Conservation (phyloP, 2,797 vertebrate species). For the Serranus cabrilla region DNA sequence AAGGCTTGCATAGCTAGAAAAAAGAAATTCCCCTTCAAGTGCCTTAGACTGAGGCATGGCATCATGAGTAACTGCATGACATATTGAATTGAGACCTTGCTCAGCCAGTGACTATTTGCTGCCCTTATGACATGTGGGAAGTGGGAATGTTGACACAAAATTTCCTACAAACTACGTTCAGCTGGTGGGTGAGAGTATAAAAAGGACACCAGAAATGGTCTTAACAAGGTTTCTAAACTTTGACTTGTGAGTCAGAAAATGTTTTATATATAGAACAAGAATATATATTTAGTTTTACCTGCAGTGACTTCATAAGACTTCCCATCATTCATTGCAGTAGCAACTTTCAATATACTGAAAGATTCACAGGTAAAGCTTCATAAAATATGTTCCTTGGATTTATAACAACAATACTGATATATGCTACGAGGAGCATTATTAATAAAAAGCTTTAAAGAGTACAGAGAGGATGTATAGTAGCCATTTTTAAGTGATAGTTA, state of each 20-base stretch:
- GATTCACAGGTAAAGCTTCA: no score
- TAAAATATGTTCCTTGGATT: no score
- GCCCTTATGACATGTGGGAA: conserved; percentile 20
- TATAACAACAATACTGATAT: no score
- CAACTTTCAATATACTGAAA: not conserved
- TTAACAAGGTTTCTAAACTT: no score
- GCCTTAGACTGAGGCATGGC: not conserved
- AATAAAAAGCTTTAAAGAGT: not conserved
- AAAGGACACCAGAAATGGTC: not conserved
- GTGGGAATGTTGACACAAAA: conserved; percentile 11
- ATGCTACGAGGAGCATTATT: no score
- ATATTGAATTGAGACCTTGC: conserved; percentile 21
- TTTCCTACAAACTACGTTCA: not conserved
- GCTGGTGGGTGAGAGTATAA: not conserved
- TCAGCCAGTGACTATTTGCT: conserved; percentile 17
- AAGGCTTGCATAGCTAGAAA: not conserved
- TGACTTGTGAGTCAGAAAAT: not conserved
- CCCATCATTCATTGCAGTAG: not conserved
- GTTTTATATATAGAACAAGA: no score
- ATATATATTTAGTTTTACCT: no score
- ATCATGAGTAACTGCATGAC: conserved; percentile 1
- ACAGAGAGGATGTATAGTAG: no score
- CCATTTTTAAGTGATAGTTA: no score
- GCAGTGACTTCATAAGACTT: not conserved
- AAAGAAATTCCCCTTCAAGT: not conserved